phyloP scores from a whole-genome alignment of 2,888 invertebrate species.

The Dromius quadrimaculatus region DNA sequence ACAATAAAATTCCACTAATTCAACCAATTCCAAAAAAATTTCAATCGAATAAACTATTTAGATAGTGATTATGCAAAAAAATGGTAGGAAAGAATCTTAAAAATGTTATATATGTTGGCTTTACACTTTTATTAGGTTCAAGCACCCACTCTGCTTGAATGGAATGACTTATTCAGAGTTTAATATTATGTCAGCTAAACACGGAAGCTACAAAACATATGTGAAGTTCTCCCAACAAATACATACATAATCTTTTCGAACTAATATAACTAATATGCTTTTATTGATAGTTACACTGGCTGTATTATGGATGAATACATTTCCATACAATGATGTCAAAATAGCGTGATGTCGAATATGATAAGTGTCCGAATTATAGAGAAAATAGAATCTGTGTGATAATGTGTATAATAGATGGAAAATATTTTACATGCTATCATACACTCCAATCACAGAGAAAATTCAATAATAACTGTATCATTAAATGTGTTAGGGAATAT shows the following conservation, averaged over 20 bases:
- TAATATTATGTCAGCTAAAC: no score
- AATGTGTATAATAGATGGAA: constrained; percentile 11
- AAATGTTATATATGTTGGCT: background rate
- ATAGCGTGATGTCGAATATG: constrained; percentile 28
- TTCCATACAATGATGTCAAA: constrained; percentile 20
- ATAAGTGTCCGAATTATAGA: constrained; percentile 12
- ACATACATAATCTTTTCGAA: no score
- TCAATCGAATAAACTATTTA: no score
- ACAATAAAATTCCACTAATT: no score
- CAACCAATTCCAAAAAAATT: no score
- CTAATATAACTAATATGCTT: no score
- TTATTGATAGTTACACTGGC: constrained; percentile 9
- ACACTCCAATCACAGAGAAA: constrained; percentile 2
- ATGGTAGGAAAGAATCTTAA: background rate
- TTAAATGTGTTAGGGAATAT: no score
- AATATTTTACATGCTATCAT: background rate
- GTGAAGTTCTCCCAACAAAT: no score
- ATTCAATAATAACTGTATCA: constrained; percentile 10
- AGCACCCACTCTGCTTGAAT: no score
- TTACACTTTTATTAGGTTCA: background rate
- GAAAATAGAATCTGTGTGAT: constrained; percentile 13
- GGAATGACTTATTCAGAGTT: no score
- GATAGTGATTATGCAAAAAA: no score
- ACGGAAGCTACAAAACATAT: no score
- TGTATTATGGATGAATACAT: background rate